Conservation (phyloP, 30 jellyfish, hydroid and myxozoan genomes). For the Pelagia noctiluca region DNA sequence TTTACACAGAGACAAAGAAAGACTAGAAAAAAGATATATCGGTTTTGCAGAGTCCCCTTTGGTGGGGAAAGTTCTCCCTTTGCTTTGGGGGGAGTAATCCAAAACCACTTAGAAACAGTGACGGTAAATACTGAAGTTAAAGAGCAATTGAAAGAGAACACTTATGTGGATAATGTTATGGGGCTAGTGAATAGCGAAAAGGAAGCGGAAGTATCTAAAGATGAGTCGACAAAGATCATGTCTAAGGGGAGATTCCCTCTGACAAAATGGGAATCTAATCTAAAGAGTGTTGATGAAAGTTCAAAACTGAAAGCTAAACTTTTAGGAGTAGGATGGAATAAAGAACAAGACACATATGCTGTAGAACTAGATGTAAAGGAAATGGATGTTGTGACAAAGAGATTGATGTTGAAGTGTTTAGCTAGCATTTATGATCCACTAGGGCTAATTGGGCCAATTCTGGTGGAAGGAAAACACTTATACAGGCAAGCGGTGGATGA, state of each 20-base stretch:
- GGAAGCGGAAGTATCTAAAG: not conserved
- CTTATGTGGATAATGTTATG: slow-evolving; percentile 13
- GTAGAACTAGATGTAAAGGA: slow-evolving; percentile 3
- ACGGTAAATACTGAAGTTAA: not conserved
- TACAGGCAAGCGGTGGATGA: slow-evolving; percentile 52
- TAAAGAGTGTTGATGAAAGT: slow-evolving; percentile 5
- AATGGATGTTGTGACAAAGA: slow-evolving; percentile 4
- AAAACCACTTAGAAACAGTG: not conserved
- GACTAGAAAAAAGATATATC: not conserved
- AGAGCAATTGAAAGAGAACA: slow-evolving; percentile 9
- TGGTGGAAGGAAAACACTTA: slow-evolving; percentile 34
- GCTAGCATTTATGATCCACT: slow-evolving; percentile 37
- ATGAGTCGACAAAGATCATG: not conserved
- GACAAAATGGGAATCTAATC: slow-evolving; percentile 10
- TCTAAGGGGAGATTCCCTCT: slow-evolving; percentile 1
- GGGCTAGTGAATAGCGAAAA: slow-evolving; percentile 8
- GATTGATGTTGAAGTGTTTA: slow-evolving; percentile 27
- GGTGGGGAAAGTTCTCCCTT: slow-evolving; percentile 15
- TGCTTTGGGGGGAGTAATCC: slow-evolving; percentile 13
- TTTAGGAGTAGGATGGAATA: slow-evolving; percentile 9
- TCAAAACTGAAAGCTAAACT: not conserved
- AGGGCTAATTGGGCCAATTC: slow-evolving; percentile 25
- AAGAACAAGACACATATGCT: not conserved
- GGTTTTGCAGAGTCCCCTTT: slow-evolving; percentile 17
- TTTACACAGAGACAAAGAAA: not conserved